Percentiles rank a stretch among this genome's conserved stretches.
phyloP scores from a whole-genome alignment of 2,113 vertebrate species.

The Tychaedon coryphoeus region DNA sequence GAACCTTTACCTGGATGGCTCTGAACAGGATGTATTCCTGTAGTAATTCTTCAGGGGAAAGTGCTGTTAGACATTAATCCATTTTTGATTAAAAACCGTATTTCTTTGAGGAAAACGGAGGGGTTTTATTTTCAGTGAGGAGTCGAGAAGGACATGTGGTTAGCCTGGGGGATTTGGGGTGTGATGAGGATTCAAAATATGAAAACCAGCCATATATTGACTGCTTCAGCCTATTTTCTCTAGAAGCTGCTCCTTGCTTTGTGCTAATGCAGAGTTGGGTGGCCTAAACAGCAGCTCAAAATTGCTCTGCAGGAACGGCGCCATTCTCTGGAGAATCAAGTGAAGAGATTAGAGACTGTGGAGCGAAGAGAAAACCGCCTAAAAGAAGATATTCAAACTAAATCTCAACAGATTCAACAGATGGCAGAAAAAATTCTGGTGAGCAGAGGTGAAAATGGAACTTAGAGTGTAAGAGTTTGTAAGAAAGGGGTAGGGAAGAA shows the following conservation, averaged over 20 bases:
- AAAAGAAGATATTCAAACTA: conserved; percentile 97
- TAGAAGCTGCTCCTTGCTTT: not conserved
- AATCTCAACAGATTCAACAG: conserved; percentile 97
- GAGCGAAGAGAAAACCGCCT: conserved; percentile 94
- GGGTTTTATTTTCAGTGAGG: not conserved
- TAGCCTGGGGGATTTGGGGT: not conserved
- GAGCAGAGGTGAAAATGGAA: conserved; percentile 72
- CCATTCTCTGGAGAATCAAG: conserved; percentile 96
- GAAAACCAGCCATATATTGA: not conserved
- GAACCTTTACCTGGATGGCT: not conserved
- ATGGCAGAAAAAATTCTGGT: conserved; percentile 99
- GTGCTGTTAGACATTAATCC: not conserved
- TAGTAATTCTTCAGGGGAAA: not conserved
- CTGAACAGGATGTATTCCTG: not conserved
- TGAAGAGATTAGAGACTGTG: conserved; percentile 95
- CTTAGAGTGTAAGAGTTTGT: conserved; percentile 42
- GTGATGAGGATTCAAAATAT: not conserved
- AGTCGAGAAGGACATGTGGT: not conserved
- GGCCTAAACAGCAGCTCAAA: not conserved
- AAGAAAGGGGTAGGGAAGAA: conserved; percentile 41
- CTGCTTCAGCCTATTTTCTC: not conserved
- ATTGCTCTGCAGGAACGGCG: conserved; percentile 87
- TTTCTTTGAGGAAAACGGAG: not conserved
- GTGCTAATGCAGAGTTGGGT: not conserved
- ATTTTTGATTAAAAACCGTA: not conserved